Evolutionary conservation across 53 echinoderm and acorn worm species (phyloP).

Genomic region (Paracentrotus lividus): DNA sequence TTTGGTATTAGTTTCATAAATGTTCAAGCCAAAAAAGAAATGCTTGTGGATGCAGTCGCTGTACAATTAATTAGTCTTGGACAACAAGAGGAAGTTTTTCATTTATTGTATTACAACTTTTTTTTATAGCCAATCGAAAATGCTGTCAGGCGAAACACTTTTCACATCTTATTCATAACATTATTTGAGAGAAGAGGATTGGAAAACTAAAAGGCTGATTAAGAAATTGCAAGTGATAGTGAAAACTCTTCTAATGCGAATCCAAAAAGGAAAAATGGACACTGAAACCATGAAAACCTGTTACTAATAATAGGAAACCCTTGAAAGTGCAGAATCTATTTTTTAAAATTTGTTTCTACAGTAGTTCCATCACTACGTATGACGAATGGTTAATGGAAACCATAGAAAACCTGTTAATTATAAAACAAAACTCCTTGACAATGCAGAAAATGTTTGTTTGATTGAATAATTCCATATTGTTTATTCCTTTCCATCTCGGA

Average conservation of each 20-base stretch:
- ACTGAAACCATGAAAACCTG: not conserved
- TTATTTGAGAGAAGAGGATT: not conserved
- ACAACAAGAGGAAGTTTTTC: slow-evolving; percentile 31
- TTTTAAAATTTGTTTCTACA: too few relatives aligned
- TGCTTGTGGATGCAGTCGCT: slow-evolving; percentile 15
- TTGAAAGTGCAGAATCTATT: too few relatives aligned
- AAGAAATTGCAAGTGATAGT: too few relatives aligned
- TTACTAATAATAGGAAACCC: not conserved
- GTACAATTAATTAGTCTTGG: slow-evolving; percentile 28
- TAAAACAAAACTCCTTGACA: not conserved
- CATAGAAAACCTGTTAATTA: not conserved
- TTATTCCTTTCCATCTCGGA: too few relatives aligned
- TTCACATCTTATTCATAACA: not conserved
- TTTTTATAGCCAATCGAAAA: too few relatives aligned
- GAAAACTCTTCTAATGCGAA: too few relatives aligned
- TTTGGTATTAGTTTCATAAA: not conserved
- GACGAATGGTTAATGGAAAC: too few relatives aligned
- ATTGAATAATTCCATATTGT: not conserved
- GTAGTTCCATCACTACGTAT: too few relatives aligned
- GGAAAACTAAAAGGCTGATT: too few relatives aligned
- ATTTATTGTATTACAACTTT: slow-evolving; percentile 6
- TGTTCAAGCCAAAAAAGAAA: slow-evolving; percentile 6
- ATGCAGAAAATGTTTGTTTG: not conserved
- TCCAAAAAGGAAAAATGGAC: not conserved
- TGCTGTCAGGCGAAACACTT: not conserved